Conservation (phyloP, 2,888 invertebrate species). For the Vesta saturnalis region DNA sequence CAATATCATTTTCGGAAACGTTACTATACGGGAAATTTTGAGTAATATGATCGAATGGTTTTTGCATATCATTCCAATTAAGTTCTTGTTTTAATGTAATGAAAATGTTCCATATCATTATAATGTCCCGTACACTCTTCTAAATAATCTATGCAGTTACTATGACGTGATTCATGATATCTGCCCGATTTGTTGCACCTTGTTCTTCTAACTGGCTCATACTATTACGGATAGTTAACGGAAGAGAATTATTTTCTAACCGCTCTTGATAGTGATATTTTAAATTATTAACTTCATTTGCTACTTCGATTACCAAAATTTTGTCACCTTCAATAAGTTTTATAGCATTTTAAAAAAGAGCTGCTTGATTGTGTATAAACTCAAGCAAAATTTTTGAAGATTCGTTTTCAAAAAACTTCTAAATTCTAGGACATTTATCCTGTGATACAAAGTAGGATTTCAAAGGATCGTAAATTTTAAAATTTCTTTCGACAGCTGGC, state of each 20-base stretch:
- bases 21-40: slow-evolving; percentile 3
- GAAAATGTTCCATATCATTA: not conserved
- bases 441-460: not conserved
- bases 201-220: not conserved
- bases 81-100: not conserved
- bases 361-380: too few species aligned
- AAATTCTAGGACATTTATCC: not conserved
- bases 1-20: slow-evolving; percentile 6
- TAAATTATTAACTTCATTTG: slow-evolving; percentile 3
- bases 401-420: not conserved
- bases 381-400: too few species aligned
- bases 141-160: not conserved
- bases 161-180: not conserved
- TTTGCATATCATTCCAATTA: not conserved
- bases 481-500: not conserved
- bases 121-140: not conserved
- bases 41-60: not conserved
- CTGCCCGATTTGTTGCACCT: not conserved
- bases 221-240: too few species aligned
- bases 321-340: slow-evolving; percentile 5
- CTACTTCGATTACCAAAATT: not conserved
- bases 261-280: too few species aligned
- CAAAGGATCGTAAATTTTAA: too few species aligned
- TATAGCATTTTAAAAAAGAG: not conserved
- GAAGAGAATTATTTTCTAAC: too few species aligned